Conservation (phyloP, 37 sponge, comb jelly and placozoan species). For the Cliona cf. orientalis region DNA sequence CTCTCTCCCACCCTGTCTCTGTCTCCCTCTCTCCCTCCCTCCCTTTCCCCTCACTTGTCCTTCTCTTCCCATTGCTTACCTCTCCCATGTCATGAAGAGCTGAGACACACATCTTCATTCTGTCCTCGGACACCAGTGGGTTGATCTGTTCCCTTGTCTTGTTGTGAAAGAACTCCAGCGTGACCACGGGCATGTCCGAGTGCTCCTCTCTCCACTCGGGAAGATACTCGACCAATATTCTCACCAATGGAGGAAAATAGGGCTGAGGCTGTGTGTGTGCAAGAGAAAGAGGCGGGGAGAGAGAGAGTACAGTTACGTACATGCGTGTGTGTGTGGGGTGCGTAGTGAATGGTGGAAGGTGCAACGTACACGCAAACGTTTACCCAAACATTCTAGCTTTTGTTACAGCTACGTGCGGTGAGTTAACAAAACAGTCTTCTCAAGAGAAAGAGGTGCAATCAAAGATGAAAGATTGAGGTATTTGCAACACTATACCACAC, state of each 20-base stretch:
- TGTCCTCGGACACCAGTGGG: constrained; percentile 80
- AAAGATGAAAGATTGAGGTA: no score
- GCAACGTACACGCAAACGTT: no score
- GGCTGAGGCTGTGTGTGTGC: constrained; percentile 40
- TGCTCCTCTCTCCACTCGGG: constrained; percentile 67
- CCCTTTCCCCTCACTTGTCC: not conserved
- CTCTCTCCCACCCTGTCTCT: no score
- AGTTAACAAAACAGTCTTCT: no score
- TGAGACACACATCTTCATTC: constrained; percentile 31
- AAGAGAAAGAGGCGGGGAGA: not conserved
- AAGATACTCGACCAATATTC: constrained; percentile 49
- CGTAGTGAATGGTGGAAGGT: no score
- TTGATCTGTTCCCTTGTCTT: constrained; percentile 61
- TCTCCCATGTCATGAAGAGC: constrained; percentile 86
- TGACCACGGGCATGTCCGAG: constrained; percentile 68
- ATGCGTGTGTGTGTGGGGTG: not conserved
- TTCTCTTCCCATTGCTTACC: constrained; percentile 32
- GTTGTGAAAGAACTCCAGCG: constrained; percentile 66
- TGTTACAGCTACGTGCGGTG: no score
- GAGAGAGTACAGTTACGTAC: not conserved
- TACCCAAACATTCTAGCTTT: no score
- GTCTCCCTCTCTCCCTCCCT: not conserved
- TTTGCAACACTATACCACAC: no score
- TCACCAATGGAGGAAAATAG: constrained; percentile 52
- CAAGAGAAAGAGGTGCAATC: no score